phyloP scores from a whole-genome alignment of 2,797 vertebrate genomes.

The Darevskia mixta region DNA sequence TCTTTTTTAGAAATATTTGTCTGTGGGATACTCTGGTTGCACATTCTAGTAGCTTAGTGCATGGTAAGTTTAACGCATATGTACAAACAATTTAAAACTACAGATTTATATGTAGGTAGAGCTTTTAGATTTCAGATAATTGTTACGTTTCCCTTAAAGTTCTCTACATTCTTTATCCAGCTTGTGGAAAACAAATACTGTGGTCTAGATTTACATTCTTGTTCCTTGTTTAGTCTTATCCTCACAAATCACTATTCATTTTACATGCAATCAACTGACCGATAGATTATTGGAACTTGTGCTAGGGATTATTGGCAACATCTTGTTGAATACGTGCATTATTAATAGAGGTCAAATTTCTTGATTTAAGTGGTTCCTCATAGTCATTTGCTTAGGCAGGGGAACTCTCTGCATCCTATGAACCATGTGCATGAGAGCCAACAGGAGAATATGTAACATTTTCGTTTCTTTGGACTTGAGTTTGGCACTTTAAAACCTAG shows the following conservation, averaged over 20 bases:
- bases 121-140: neutral
- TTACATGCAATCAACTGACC: neutral
- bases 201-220: neutral
- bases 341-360: neutral
- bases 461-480: neutral
- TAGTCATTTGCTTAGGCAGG: neutral
- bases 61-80: constrained; percentile 84
- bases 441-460: too few species aligned
- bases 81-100: constrained; percentile 1
- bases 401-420: too few species aligned
- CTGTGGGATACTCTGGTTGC: constrained; percentile 97
- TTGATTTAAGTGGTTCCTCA: neutral
- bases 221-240: neutral
- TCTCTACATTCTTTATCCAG: neutral
- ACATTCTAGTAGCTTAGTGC: constrained; percentile 89
- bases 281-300: neutral
- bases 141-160: neutral
- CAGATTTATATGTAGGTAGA: neutral
- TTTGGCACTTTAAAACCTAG: neutral
- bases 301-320: neutral
- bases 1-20: constrained; percentile 90
- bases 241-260: neutral
- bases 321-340: neutral
- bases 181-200: neutral
- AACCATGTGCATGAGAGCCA: neutral